These are phyloP conservation scores for Mesorhabditis spiculigera DNA, from an alignment of 2,888 invertebrate species.

Conservation along the genomic window DNA sequence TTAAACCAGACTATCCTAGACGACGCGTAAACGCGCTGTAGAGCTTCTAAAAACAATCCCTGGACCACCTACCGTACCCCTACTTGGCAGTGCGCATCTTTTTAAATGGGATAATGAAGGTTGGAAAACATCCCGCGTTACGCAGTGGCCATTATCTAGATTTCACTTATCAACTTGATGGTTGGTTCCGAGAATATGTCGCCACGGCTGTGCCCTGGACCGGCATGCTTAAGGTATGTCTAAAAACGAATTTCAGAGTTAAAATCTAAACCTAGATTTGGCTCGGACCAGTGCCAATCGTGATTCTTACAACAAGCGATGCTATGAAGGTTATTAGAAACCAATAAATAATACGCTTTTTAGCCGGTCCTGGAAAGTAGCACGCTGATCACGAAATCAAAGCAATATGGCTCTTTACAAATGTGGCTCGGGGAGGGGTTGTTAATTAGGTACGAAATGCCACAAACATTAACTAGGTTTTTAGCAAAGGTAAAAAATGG, in stretches of 20 bases:
- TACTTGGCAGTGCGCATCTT: neutral
- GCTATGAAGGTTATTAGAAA: conserved; percentile 24
- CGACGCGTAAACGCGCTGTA: neutral
- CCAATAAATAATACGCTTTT: neutral
- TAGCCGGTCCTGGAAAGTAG: conserved; percentile 49
- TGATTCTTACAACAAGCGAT: conserved; percentile 22
- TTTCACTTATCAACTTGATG: neutral
- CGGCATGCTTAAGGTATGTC: neutral
- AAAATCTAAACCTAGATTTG: conserved; percentile 18
- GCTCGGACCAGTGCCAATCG: conserved; percentile 37
- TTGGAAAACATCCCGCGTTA: neutral
- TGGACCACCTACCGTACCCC: neutral
- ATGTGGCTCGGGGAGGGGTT: conserved; percentile 63
- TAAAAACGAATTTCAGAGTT: neutral
- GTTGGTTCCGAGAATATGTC: neutral
- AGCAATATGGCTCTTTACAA: conserved; percentile 59
- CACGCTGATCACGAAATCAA: conserved; percentile 57
- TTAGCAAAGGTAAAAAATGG: conserved; percentile 63
- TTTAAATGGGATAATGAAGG: conserved; percentile 5
- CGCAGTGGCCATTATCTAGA: neutral
- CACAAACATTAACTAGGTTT: conserved; percentile 8
- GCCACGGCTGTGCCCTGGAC: neutral
- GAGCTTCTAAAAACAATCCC: neutral
- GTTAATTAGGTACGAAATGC: conserved; percentile 56
- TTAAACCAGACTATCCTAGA: neutral